Evolutionary conservation across 2,888 invertebrate genomes (phyloP).

Genomic region (Thalpophila matura): DNA sequence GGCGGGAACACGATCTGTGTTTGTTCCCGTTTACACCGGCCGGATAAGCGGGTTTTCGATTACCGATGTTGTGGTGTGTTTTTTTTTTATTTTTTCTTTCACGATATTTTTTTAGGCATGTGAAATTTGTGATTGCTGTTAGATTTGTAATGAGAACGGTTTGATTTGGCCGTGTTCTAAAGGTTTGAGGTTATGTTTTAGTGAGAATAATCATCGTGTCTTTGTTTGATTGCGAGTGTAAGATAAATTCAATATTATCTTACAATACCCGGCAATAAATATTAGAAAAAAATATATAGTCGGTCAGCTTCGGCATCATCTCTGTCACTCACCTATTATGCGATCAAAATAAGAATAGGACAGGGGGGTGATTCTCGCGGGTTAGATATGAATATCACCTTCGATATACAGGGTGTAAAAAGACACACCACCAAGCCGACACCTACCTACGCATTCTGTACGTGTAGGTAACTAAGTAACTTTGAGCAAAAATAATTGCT

Average conservation of each 20-base stretch:
- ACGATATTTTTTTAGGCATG: constrained; percentile 61
- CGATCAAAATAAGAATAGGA: too few species aligned
- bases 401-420: too few species aligned
- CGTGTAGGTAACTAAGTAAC: too few species aligned
- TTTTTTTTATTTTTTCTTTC: constrained; percentile 60
- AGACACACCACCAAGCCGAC: too few species aligned
- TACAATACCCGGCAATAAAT: too few species aligned
- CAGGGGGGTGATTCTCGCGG: too few species aligned
- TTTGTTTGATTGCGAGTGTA: constrained; percentile 10
- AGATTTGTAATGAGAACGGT: constrained; percentile 52
- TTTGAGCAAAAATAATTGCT: too few species aligned
- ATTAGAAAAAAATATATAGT: too few species aligned
- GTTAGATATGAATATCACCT: too few species aligned
- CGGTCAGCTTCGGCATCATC: too few species aligned
- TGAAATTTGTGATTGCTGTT: constrained; percentile 60
- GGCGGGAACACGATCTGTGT: constrained; percentile 88
- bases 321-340: too few species aligned
- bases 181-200: constrained; percentile 30
- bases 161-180: constrained; percentile 33
- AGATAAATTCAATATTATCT: constrained; percentile 2
- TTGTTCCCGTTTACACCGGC: constrained; percentile 86
- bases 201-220: constrained; percentile 45
- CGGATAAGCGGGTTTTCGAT: constrained; percentile 88
- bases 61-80: constrained; percentile 77
- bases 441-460: too few species aligned